Base-by-base conservation (phyloP, 2,797 vertebrate species). In the Lutjanus campechanus region DNA sequence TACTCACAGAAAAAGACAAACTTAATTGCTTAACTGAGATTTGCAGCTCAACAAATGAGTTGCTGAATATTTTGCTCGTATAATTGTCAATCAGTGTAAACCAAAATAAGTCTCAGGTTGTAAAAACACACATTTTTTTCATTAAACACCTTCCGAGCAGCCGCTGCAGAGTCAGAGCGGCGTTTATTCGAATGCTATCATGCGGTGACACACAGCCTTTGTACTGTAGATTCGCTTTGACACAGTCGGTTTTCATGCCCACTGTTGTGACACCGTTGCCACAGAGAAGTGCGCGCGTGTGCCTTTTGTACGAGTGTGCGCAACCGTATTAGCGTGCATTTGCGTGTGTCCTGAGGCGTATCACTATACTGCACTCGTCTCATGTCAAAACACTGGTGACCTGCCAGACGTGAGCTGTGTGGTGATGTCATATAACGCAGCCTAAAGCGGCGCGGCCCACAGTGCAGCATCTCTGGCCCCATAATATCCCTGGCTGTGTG, bases 331-430 rank as follows among this genome's bases (percentile, higher is more conserved):
- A 55, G 46, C 11, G 17, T 55, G 59, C 62, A 4, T 63, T 78
- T 66, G 67, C 10, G 8, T 1, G 56, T 62, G 73, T 83, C 70
- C 79, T 61, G 46, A 79, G 82, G 73, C 74, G 56, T 74, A 68
- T 81, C 85, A 69, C 81, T 65, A 54, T n/a, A 66, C 44, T 69
- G 61, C 74, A 70, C 77, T 72, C 29, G n/a, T 83, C 76, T 92
- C 67, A 73, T 2, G 51, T 91, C 90, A 89, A 85, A 93, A 88
- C 86, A 84, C 72, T 69, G 68, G 75, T 86, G 86, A 83, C 76
- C 75, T 77, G 68, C 76, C 76, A 85, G 70, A 87, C 41, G 61
- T 88, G 86, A 85, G 84, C 84, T 81, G 78, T 64, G 84, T 72
- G 64, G 62, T 74, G 83, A 90, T 91, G 79, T 87, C 86, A 78